Percentiles rank a stretch among this genome's conserved stretches.
These are phyloP conservation scores for Volucella inflata DNA, from an alignment of 2,888 invertebrate genomes.

Conservation along the genomic window DNA sequence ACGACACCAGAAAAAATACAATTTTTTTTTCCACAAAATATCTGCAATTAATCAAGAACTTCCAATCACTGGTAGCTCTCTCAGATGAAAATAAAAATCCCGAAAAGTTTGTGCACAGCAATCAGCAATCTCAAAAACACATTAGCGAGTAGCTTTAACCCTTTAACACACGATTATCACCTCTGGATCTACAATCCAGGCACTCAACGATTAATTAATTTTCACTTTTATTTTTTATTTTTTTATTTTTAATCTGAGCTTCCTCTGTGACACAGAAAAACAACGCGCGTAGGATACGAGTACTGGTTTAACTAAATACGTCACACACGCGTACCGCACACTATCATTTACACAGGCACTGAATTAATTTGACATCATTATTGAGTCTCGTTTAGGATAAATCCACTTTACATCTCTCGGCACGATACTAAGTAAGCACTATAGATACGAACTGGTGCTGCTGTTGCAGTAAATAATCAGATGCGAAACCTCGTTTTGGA, in stretches of 20 bases:
- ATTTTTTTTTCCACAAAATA: conserved; percentile 20
- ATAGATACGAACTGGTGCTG: conserved; percentile 28
- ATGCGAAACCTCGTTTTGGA: conserved; percentile 24
- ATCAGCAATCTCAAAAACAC: conserved; percentile 37
- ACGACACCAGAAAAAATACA: background rate
- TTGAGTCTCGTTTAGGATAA: conserved; percentile 56
- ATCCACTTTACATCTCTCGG: conserved; percentile 59
- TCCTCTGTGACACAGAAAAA: conserved; percentile 28
- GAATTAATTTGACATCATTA: conserved; percentile 71
- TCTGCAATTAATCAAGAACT: conserved; percentile 34
- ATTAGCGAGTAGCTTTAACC: conserved; percentile 39
- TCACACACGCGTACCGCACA: conserved; percentile 2
- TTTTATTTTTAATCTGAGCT: background rate
- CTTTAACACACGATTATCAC: conserved; percentile 46
- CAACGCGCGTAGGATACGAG: conserved; percentile 16
- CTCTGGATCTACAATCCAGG: conserved; percentile 29
- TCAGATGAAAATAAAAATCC: conserved; percentile 7
- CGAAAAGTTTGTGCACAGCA: conserved; percentile 31
- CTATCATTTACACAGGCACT: conserved; percentile 40
- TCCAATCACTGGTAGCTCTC: background rate
- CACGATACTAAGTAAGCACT: too few species aligned
- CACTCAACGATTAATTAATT: conserved; percentile 49
- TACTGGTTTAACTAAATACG: background rate
- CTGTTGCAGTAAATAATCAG: conserved; percentile 41
- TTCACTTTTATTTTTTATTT: conserved; percentile 5